These are phyloP conservation scores for Rhaphigaster nebulosa DNA, from an alignment of 2,888 invertebrate genomes.

Conservation along the genomic window DNA sequence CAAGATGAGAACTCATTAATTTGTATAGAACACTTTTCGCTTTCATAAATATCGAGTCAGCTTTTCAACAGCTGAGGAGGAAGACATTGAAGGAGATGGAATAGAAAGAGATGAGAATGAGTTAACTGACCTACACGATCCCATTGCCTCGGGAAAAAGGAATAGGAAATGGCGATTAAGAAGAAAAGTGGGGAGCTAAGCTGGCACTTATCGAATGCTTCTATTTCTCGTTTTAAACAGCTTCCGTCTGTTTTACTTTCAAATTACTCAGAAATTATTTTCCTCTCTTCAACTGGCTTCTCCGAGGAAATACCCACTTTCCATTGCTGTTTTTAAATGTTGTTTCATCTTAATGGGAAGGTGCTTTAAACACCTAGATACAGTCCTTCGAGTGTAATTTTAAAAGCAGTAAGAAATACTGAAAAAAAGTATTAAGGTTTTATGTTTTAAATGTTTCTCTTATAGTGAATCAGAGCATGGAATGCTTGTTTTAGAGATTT, in stretches of 20 bases:
- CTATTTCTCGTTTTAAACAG: conserved; percentile 25
- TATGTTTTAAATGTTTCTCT: background rate
- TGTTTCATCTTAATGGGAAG: background rate
- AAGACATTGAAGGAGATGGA: background rate
- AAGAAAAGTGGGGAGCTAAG: conserved; percentile 7
- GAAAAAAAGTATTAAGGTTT: background rate
- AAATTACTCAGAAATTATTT: conserved; percentile 54
- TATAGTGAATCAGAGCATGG: background rate
- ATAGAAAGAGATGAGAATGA: background rate
- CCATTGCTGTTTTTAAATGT: conserved; percentile 28
- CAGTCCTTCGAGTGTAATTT: background rate
- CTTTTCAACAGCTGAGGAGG: background rate
- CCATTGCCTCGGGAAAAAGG: background rate
- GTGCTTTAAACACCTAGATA: background rate
- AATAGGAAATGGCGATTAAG: conserved; percentile 26
- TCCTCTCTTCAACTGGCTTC: background rate
- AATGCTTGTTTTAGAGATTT: too few species aligned
- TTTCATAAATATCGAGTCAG: background rate
- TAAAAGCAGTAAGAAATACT: background rate
- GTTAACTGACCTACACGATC: background rate
- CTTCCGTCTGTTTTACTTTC: conserved; percentile 54
- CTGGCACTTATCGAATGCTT: conserved; percentile 33
- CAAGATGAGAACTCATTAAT: background rate
- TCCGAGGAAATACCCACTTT: background rate
- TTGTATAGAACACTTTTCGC: background rate